phyloP scores from a whole-genome alignment of 2,888 invertebrate species.

The Lampropteryx suffumata region DNA sequence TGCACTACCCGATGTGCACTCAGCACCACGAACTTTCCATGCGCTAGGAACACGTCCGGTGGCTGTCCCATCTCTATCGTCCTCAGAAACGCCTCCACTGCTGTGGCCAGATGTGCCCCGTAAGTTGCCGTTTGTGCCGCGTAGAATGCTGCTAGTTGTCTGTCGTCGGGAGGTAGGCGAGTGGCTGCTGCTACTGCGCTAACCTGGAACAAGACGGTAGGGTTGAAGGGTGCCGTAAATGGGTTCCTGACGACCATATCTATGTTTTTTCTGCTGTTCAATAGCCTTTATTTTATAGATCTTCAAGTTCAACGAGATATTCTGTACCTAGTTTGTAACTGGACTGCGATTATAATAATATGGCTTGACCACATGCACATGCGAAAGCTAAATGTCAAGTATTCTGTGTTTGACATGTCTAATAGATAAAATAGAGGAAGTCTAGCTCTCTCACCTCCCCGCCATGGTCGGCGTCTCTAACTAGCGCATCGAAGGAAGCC shows the following conservation, averaged over 20 bases:
- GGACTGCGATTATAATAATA: too few species aligned
- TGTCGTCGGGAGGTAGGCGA: slow-evolving; percentile 88
- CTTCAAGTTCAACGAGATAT: too few species aligned
- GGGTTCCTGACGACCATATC: too few species aligned
- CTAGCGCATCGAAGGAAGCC: slow-evolving; percentile 88
- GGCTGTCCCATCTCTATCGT: slow-evolving; percentile 97
- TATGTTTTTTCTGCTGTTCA: too few species aligned
- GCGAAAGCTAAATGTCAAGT: too few species aligned
- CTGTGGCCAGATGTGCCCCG: slow-evolving; percentile 91
- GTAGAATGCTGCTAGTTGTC: slow-evolving; percentile 93
- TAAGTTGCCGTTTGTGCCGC: slow-evolving; percentile 93
- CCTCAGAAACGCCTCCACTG: slow-evolving; percentile 95
- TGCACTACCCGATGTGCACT: slow-evolving; percentile 97
- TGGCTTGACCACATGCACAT: too few species aligned
- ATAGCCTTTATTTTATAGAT: too few species aligned
- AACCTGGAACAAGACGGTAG: slow-evolving; percentile 46
- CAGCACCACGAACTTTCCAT: slow-evolving; percentile 96
- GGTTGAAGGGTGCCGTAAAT: neutral
- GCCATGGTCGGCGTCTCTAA: slow-evolving; percentile 87
- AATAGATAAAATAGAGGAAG: too few species aligned
- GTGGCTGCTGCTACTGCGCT: slow-evolving; percentile 79
- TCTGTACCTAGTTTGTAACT: too few species aligned
- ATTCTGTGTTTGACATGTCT: too few species aligned
- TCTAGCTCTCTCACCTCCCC: slow-evolving; percentile 65
- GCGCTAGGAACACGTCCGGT: slow-evolving; percentile 95